Evolutionary conservation across 2,797 vertebrate genomes (phyloP), one percentile per base, ranked within the genome.

Genomic region (Dendrocincla tyrannina): DNA sequence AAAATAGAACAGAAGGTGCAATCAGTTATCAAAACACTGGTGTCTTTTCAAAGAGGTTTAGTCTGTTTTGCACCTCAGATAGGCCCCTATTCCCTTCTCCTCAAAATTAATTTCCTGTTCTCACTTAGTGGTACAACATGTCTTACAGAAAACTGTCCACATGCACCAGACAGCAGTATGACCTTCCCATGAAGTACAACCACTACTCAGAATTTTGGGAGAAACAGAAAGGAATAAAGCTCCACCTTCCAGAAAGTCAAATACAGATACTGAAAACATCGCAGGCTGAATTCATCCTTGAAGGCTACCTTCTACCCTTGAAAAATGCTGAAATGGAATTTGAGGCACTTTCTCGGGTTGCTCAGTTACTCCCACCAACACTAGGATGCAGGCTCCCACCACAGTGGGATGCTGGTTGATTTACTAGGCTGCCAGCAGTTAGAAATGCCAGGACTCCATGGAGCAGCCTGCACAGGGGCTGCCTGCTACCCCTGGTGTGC

Each of bases 1-100:
- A 97, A 96, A 96, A 95, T 46, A 92, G 56, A 85, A 89, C 47
- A 75, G 86, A 92, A 92, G 67, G 86, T 91, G 33, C 63, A 84
- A 59, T 73, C 74, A 91, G 81, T 94, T 89, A 90, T 49, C 25
- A 58, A 82, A 86, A 93, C 85, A 94, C 11, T 39, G 22, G 46
- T 75, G 25, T 41, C 7, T 82, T 85, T 96, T 80, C 49, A 82
- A 83, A 55, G n/a, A 22, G 35, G 18, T 82, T 95, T 87, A 64
- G 46, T 87, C 41, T 91, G 44, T 39, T 91, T 89, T 70, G 44
- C 13, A 44, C 20, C 78, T 87, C 10, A 52, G 33, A 70, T 46
- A 42, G 41, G 49, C 11, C 6, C 12, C 67, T 60, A 5, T 64
- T 88, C 35, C 44, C n/a, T 79, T 32, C 53, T 72, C 52, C 39